phyloP scores from a whole-genome alignment of 1,140 invertebrate genomes.

The Patella vulgata region DNA sequence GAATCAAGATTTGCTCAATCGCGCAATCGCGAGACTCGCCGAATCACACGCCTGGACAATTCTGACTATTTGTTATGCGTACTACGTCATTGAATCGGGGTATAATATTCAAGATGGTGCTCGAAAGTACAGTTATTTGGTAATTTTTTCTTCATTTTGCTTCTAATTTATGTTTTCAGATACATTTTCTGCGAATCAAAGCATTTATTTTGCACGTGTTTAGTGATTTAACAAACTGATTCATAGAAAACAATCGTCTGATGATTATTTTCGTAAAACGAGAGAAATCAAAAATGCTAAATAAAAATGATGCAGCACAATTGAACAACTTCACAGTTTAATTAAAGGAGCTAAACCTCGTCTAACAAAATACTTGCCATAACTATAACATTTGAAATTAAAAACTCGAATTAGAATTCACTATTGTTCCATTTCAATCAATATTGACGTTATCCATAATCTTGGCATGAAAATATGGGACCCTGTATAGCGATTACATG shows the following conservation, averaged over 20 bases:
- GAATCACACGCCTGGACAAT: no score
- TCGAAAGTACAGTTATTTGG: slow-evolving; percentile 99
- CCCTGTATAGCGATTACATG: no score
- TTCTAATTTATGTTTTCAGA: neutral
- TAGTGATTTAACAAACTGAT: neutral
- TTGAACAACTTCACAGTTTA: neutral
- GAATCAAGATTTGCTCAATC: no score
- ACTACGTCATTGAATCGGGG: neutral
- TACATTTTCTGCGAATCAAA: neutral
- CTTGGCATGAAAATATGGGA: no score
- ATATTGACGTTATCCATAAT: no score
- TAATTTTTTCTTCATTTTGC: slow-evolving; percentile 67
- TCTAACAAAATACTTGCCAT: no score
- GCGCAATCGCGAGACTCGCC: no score
- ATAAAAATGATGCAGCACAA: neutral
- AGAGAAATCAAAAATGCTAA: slow-evolving; percentile 2
- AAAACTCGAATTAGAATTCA: no score
- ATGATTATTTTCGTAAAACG: neutral
- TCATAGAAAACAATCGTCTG: neutral
- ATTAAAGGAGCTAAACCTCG: no score
- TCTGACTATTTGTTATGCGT: no score
- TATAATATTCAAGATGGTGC: slow-evolving; percentile 80
- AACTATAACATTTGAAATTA: no score
- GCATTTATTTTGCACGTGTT: neutral
- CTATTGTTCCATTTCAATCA: no score